A percentile compares a stretch with the other conserved stretches of the same genome.
Evolutionary conservation across 92 coral and sea anemone species (phyloP).

Genomic region (Epizoanthus scotinus): DNA sequence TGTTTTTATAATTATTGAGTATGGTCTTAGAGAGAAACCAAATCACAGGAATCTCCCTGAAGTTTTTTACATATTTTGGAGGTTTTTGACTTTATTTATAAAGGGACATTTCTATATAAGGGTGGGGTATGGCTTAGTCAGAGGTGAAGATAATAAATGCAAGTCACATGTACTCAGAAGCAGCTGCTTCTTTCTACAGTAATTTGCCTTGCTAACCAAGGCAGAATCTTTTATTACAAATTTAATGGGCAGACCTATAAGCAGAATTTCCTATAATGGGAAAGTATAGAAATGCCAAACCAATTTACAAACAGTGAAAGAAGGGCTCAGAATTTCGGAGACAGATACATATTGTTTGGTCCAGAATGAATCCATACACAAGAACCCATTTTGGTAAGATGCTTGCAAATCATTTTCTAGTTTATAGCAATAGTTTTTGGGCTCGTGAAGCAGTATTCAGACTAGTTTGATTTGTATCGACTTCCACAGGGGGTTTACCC

Average conservation of each 20-base stretch:
- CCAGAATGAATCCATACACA: conserved; percentile 40
- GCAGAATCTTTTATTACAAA: conserved; percentile 36
- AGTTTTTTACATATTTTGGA: conserved; percentile 44
- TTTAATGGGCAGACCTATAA: conserved; percentile 41
- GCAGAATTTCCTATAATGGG: conserved; percentile 30
- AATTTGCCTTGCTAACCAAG: conserved; percentile 43
- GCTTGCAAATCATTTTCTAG: not conserved
- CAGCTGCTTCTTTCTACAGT: conserved; percentile 36
- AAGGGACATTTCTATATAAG: conserved; percentile 42
- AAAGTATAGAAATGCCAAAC: conserved; percentile 38
- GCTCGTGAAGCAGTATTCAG: not conserved
- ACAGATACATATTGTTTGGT: conserved; percentile 13
- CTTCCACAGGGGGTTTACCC: not conserved
- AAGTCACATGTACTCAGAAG: conserved; percentile 35
- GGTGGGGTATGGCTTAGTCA: conserved; percentile 36
- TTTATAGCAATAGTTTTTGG: not conserved
- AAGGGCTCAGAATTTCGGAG: conserved; percentile 1
- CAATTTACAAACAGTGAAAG: conserved; percentile 21
- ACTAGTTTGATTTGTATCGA: conserved; percentile 1
- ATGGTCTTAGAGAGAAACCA: not conserved
- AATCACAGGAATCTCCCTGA: conserved; percentile 39
- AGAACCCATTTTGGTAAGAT: conserved; percentile 39
- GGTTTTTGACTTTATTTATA: conserved; percentile 15
- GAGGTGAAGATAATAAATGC: conserved; percentile 31
- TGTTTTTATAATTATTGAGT: not conserved